These are phyloP conservation scores for Cacatua alba DNA, from an alignment of 2,113 vertebrate species.

Conservation along the genomic window DNA sequence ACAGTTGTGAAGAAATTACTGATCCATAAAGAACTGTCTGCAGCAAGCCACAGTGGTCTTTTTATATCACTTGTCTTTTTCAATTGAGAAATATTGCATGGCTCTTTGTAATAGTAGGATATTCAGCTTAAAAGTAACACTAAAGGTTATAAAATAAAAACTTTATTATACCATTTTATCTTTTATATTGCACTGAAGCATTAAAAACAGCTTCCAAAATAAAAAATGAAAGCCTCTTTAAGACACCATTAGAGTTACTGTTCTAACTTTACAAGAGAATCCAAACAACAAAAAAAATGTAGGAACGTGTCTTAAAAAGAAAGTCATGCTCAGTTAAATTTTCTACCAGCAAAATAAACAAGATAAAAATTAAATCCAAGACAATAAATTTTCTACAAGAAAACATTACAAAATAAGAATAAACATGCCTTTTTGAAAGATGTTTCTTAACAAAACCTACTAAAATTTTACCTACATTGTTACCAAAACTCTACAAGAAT, in stretches of 20 bases:
- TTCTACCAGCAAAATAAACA: background rate
- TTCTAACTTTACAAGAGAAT: background rate
- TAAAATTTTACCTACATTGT: background rate
- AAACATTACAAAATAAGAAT: background rate
- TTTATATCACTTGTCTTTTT: background rate
- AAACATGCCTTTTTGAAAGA: background rate
- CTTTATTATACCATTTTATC: background rate
- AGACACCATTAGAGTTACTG: background rate
- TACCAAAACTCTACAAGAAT: background rate
- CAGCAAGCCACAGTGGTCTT: background rate
- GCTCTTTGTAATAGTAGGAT: background rate
- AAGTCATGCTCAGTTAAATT: background rate
- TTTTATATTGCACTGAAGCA: background rate
- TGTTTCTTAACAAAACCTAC: background rate
- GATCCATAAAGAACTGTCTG: conserved; percentile 42
- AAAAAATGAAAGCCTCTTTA: background rate
- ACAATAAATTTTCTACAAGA: background rate
- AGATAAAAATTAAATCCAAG: background rate
- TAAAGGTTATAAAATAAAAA: background rate
- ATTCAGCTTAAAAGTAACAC: background rate
- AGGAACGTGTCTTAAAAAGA: background rate
- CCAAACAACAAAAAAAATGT: background rate
- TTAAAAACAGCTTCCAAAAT: background rate
- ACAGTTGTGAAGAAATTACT: conserved; percentile 6
- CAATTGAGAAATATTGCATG: background rate